These are phyloP conservation scores for Tenebrosternarchus preto DNA, from an alignment of 2,113 vertebrate genomes.

Conservation along the genomic window DNA sequence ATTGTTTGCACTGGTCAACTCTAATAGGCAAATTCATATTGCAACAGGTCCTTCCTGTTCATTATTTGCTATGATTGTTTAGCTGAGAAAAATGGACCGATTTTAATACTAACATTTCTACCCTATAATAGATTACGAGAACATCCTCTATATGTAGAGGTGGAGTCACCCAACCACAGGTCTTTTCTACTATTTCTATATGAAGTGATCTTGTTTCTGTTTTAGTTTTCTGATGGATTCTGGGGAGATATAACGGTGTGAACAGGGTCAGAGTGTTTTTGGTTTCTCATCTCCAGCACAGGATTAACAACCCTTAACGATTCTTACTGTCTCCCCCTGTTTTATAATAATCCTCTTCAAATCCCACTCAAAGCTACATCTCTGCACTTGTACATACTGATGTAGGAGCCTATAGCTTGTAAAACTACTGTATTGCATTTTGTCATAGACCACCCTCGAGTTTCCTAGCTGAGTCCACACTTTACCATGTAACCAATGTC, in stretches of 20 bases:
- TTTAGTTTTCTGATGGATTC: not conserved
- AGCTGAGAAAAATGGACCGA: not conserved
- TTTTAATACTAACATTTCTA: not conserved
- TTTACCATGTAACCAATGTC: constrained; percentile 71
- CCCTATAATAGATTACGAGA: not conserved
- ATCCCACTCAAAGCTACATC: constrained; percentile 47
- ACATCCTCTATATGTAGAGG: not conserved
- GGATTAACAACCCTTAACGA: constrained; percentile 65
- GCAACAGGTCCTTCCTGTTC: constrained; percentile 25
- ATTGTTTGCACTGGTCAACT: not conserved
- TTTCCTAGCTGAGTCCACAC: constrained; percentile 64
- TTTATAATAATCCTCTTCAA: constrained; percentile 43
- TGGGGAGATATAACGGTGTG: not conserved
- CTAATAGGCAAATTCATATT: not conserved
- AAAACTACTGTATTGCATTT: constrained; percentile 70
- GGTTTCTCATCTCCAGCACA: constrained; percentile 44
- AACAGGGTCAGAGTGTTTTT: not conserved
- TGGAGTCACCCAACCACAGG: not conserved
- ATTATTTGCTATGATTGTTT: not conserved
- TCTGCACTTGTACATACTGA: constrained; percentile 66
- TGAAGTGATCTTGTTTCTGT: not conserved
- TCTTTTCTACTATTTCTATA: constrained; percentile 20
- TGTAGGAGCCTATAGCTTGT: constrained; percentile 63
- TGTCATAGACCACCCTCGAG: constrained; percentile 62
- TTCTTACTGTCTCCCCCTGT: constrained; percentile 50